Percentiles rank a stretch among this genome's conserved stretches.
These are phyloP conservation scores for Sturnus vulgaris DNA, from an alignment of 2,113 vertebrate species.

Conservation along the genomic window DNA sequence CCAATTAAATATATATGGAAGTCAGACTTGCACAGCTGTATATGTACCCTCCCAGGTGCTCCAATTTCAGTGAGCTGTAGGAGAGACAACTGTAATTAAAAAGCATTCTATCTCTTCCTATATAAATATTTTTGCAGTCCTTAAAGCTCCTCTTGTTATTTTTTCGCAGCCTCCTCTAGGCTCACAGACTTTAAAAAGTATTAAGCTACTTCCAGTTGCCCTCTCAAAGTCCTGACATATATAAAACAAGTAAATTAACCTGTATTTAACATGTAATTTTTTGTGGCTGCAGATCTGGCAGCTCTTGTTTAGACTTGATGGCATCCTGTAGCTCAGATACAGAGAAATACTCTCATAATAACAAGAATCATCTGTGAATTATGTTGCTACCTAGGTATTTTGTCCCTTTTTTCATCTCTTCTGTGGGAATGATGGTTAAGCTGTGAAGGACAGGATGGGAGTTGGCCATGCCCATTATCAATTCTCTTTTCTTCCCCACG, in stretches of 20 bases:
- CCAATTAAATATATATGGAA: not conserved
- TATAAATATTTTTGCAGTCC: not conserved
- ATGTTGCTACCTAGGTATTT: not conserved
- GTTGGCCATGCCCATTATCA: not conserved
- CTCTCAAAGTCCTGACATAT: not conserved
- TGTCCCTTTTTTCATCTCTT: not conserved
- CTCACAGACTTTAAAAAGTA: not conserved
- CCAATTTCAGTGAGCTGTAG: not conserved
- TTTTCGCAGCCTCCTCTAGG: not conserved
- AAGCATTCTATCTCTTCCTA: not conserved
- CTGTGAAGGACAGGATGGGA: not conserved
- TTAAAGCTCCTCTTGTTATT: not conserved
- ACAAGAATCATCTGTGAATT: not conserved
- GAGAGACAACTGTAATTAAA: not conserved
- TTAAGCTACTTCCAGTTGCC: not conserved
- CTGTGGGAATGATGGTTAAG: not conserved
- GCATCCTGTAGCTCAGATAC: not conserved
- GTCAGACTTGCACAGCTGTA: constrained; percentile 20
- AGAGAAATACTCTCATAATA: not conserved
- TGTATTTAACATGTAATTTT: not conserved
- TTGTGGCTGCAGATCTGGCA: not conserved
- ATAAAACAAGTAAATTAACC: not conserved
- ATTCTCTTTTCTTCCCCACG: not conserved
- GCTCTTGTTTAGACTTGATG: not conserved
- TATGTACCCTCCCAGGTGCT: not conserved